Percentiles rank a stretch among this genome's conserved stretches.
Evolutionary conservation across 2,113 vertebrate genomes (phyloP).

Genomic region (Plectropomus leopardus): DNA sequence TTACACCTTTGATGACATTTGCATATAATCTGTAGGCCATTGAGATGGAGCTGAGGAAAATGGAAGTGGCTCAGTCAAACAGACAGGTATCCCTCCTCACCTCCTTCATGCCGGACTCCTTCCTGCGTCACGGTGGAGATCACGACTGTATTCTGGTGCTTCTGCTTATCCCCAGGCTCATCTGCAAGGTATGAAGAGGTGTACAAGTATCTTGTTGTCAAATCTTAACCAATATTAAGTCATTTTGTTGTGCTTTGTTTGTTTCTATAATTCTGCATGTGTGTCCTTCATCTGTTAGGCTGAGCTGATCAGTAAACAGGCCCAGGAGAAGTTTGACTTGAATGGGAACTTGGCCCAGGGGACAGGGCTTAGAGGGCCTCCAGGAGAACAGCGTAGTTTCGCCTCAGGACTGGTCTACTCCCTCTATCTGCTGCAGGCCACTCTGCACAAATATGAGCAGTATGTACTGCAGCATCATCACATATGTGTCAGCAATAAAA

Average conservation of each 20-base stretch:
- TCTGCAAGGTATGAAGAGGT: constrained; percentile 90
- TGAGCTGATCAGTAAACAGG: constrained; percentile 97
- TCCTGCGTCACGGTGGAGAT: constrained; percentile 95
- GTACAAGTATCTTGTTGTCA: neutral
- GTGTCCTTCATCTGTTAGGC: constrained; percentile 79
- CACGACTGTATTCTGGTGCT: constrained; percentile 94
- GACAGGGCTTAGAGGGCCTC: constrained; percentile 86
- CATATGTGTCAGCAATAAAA: neutral
- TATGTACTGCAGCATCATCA: constrained; percentile 32
- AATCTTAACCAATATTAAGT: neutral
- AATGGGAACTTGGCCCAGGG: constrained; percentile 86
- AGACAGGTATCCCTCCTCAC: constrained; percentile 94
- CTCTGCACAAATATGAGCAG: constrained; percentile 95
- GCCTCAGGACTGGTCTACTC: constrained; percentile 96
- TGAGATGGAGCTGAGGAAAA: constrained; percentile 98
- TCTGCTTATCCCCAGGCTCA: constrained; percentile 95
- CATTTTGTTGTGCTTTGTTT: neutral
- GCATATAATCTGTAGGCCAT: constrained; percentile 87
- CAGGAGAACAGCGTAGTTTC: constrained; percentile 95
- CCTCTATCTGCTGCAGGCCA: constrained; percentile 93
- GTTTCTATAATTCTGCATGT: neutral
- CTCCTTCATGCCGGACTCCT: constrained; percentile 98
- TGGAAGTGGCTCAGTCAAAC: constrained; percentile 96
- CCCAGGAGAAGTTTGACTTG: constrained; percentile 96
- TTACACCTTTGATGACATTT: neutral